Conservation (phyloP, 2,113 vertebrate species). For the Petrocephalus microphthalmus region DNA sequence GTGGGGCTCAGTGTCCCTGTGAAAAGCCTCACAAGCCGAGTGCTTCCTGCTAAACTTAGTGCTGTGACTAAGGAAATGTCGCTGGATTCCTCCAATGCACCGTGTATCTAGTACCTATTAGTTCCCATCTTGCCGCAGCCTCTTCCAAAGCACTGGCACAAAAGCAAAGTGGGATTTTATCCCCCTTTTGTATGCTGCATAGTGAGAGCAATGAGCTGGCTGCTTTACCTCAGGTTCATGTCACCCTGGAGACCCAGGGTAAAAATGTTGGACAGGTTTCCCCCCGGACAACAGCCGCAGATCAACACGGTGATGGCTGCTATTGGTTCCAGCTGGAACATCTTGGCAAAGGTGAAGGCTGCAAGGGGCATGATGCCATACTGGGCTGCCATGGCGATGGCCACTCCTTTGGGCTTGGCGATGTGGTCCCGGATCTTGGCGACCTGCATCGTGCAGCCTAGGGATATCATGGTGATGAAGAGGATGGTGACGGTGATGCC, state of each 20-base stretch:
- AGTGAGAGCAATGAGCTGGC: not conserved
- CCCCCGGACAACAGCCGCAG: constrained; percentile 76
- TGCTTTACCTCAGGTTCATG: constrained; percentile 76
- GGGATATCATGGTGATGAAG: constrained; percentile 60
- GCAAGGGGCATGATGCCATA: constrained; percentile 77
- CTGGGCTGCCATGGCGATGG: constrained; percentile 66
- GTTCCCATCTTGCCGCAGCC: not conserved
- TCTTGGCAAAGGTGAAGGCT: constrained; percentile 64
- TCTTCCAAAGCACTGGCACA: not conserved
- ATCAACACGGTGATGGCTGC: constrained; percentile 71
- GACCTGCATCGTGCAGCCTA: constrained; percentile 75
- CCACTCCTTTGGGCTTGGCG: constrained; percentile 64
- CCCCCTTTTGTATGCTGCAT: not conserved
- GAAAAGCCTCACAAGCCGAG: not conserved
- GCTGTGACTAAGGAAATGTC: not conserved
- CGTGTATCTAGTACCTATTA: not conserved
- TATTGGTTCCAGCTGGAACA: constrained; percentile 52
- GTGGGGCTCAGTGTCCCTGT: not conserved
- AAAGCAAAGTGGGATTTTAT: not conserved
- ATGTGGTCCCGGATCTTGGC: constrained; percentile 69
- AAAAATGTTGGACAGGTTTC: constrained; percentile 73
- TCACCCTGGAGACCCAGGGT: constrained; percentile 67
- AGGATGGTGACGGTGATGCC: constrained; percentile 49
- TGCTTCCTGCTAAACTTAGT: not conserved
- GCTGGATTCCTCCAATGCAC: not conserved